These are phyloP conservation scores for Helarctos malayanus DNA, from an alignment of 2,797 vertebrate genomes.

Conservation along the genomic window DNA sequence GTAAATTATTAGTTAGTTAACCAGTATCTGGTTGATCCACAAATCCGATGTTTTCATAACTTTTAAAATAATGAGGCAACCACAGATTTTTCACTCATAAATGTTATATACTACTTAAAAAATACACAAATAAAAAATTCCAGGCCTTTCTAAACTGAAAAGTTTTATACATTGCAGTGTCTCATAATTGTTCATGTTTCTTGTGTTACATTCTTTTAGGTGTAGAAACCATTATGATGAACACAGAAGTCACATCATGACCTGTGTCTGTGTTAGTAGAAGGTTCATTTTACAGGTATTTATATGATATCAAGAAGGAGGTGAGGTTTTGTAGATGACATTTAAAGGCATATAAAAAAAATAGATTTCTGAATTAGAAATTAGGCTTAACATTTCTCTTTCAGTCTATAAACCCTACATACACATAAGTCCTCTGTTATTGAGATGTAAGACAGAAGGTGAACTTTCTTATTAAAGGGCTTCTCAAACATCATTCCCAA, in stretches of 20 bases:
- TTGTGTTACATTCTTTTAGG: neutral
- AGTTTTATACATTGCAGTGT: neutral
- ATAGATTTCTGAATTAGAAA: constrained; percentile 57
- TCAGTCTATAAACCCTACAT: constrained; percentile 20
- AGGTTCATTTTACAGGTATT: neutral
- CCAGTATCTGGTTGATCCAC: neutral
- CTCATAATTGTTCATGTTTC: neutral
- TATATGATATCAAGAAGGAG: constrained; percentile 33
- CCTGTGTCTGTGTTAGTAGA: neutral
- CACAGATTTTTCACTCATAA: neutral
- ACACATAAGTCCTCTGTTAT: constrained; percentile 57
- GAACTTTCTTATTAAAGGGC: constrained; percentile 58
- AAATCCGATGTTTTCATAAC: neutral
- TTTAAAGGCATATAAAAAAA: constrained; percentile 61
- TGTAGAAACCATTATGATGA: neutral
- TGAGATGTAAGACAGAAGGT: constrained; percentile 31
- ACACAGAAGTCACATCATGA: neutral
- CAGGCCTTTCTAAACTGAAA: neutral
- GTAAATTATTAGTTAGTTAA: neutral
- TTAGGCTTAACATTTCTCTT: constrained; percentile 60
- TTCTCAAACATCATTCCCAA: constrained; percentile 8
- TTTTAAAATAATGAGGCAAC: neutral
- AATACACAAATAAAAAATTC: neutral
- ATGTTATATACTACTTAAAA: neutral
- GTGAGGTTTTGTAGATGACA: constrained; percentile 11